Evolutionary conservation across 2,797 vertebrate species (phyloP).

Genomic region (Tarsius wallacei): DNA sequence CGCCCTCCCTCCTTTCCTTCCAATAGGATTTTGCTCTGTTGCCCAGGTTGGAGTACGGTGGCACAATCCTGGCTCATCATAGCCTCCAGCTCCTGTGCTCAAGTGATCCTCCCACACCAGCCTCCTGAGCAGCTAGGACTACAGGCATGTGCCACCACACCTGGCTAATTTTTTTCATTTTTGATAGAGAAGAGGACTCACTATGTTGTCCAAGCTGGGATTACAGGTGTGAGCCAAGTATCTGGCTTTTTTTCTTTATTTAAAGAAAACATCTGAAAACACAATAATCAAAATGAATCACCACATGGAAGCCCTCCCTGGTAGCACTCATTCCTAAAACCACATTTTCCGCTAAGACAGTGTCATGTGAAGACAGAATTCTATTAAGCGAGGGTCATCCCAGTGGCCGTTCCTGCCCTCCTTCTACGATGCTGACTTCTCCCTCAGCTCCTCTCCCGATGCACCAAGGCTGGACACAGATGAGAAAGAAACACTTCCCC

Average conservation of each 20-base stretch:
- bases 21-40: no score
- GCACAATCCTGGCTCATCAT: no score
- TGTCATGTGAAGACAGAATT: neutral
- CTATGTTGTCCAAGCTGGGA: no score
- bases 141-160: no score
- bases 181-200: no score
- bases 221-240: no score
- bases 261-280: constrained; percentile 29
- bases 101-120: no score
- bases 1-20: no score
- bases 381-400: neutral
- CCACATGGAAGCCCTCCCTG: neutral
- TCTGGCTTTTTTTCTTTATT: neutral
- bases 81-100: no score
- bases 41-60: no score
- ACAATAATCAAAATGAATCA: constrained; percentile 5
- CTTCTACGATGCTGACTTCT: rapidly evolving
- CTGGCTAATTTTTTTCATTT: no score
- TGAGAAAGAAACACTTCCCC: constrained; percentile 6
- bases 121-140: no score
- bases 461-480: constrained; percentile 30
- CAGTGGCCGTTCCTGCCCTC: neutral
- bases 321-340: neutral
- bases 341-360: neutral
- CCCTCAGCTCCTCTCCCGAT: neutral